These are phyloP conservation scores for Diaperis boleti DNA, from an alignment of 2,888 invertebrate species.

Conservation along the genomic window DNA sequence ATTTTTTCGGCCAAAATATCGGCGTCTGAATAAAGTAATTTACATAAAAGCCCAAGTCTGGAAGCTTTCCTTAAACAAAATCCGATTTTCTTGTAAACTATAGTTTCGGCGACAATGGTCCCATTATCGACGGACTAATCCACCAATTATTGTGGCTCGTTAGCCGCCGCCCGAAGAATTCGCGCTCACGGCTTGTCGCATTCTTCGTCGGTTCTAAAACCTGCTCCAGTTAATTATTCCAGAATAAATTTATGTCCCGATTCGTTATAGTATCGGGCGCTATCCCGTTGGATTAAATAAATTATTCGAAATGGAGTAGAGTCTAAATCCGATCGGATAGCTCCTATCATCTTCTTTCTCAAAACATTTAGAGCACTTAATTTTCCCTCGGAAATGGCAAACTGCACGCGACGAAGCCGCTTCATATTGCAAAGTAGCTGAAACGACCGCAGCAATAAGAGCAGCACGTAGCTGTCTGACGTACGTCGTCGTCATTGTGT, in stretches of 20 bases:
- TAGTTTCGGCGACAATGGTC: not conserved
- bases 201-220: not conserved
- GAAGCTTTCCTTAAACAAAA: too few species aligned
- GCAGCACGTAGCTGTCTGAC: slow-evolving; percentile 6
- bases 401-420: slow-evolving; percentile 2
- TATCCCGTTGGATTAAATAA: slow-evolving; percentile 17
- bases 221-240: slow-evolving; percentile 14
- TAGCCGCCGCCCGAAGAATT: not conserved
- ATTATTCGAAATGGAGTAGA: slow-evolving; percentile 13
- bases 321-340: slow-evolving; percentile 8
- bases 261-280: slow-evolving; percentile 8
- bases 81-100: not conserved
- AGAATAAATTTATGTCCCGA: slow-evolving; percentile 19
- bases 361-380: not conserved
- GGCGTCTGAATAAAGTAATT: too few species aligned
- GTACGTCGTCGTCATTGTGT: slow-evolving; percentile 6
- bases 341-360: slow-evolving; percentile 5
- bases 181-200: slow-evolving; percentile 6
- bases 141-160: not conserved
- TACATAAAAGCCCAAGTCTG: too few species aligned
- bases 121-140: too few species aligned
- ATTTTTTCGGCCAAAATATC: too few species aligned
- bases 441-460: slow-evolving; percentile 18
- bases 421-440: not conserved
- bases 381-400: not conserved